Evolutionary conservation across 2,888 invertebrate species (phyloP), one percentile per base, ranked within the genome.

Genomic region (Andricus curvator): DNA sequence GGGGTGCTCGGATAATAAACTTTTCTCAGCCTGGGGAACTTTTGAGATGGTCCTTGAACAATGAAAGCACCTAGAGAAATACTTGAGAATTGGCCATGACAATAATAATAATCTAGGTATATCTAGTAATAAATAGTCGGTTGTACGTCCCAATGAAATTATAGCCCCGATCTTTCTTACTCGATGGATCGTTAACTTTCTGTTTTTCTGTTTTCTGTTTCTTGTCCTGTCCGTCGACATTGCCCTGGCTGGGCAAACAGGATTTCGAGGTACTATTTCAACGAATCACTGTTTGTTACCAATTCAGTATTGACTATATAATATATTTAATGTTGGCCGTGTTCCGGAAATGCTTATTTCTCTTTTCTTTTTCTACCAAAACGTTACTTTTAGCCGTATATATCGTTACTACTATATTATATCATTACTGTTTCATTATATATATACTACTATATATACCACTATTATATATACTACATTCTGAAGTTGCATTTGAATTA

Each of bases 241-340:
- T 94, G 93, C 89, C 90, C 90, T 94, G 94, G 94, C 94, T 94
- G 95, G 94, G 94, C 94, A 94, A 94, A 93, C 95, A 96, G 97
- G 97, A 97, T 95, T 97, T 96, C 95, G 97, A 97, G 97, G 97
- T 97, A 97, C 94, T 91, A 76, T 84, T 84, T 80, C 79, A 80
- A 82, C 81, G 78, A 79, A 81, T 85, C 82, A 84, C 81, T 83
- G 81, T 81, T 78, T 82, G 82, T 80, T 83, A 74, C 79, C 77
- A 85, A 79, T 74, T 74, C 74, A 74, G 74, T 74, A 83, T 84
- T 84, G 51, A 82, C 81, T 82, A 82, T 83, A 84, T 82, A 82
- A 84, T 85, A 85, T 83, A 88, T 86, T 90, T 88, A 91, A 84
- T 91, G 91, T 91, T 91, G 90, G 91, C 90, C 90, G 90, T 91